Conservation (phyloP, 2,113 vertebrate species). For the Sceloporus undulatus region DNA sequence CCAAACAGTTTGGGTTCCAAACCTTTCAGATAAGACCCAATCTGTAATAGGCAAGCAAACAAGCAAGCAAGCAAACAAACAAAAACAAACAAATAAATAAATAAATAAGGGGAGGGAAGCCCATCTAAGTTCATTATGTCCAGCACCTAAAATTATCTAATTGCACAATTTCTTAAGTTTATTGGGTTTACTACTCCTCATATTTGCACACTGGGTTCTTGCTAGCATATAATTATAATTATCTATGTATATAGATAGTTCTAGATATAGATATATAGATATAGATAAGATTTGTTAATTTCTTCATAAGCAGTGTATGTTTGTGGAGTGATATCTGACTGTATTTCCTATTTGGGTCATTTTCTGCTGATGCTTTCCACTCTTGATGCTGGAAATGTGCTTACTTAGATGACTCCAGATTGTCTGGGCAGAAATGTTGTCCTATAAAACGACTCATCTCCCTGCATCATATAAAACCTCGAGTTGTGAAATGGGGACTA, state of each 20-base stretch:
- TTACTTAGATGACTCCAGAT: constrained; percentile 22
- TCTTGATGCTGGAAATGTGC: background rate
- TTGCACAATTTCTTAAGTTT: background rate
- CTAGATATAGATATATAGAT: too few species aligned
- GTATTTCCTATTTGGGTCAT: background rate
- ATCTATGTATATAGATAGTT: background rate
- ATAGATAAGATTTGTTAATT: background rate
- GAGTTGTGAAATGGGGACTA: constrained; percentile 27
- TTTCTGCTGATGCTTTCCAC: constrained; percentile 22
- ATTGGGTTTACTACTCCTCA: too few species aligned
- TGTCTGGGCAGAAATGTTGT: constrained; percentile 30
- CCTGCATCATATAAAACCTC: constrained; percentile 2
- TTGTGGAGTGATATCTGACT: background rate
- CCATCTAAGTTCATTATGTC: background rate
- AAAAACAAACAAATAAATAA: too few species aligned
- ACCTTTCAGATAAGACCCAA: too few species aligned
- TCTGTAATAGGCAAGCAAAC: too few species aligned
- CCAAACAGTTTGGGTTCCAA: too few species aligned
- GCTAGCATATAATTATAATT: background rate
- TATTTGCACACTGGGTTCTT: background rate
- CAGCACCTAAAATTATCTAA: background rate
- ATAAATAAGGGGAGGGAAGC: background rate
- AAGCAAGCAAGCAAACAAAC: too few species aligned
- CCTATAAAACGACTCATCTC: constrained; percentile 3
- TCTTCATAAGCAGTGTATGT: background rate